Percentiles rank a stretch among this genome's conserved stretches.
Evolutionary conservation across 64 coral and sea anemone species (phyloP).

Genomic region (Anthopleura sola): DNA sequence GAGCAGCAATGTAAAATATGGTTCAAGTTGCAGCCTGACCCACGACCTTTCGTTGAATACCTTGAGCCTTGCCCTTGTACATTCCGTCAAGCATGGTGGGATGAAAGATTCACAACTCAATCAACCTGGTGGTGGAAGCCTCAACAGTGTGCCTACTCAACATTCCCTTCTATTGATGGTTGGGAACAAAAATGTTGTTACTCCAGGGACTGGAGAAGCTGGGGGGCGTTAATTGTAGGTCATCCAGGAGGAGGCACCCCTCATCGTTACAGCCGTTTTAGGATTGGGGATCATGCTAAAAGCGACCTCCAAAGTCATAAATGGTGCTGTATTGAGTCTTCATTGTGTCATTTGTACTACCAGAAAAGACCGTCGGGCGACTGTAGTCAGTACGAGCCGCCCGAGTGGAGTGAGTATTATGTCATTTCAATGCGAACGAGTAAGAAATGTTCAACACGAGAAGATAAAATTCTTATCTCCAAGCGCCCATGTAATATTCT

Average conservation of each 20-base stretch:
- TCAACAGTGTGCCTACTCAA: too few relatives aligned
- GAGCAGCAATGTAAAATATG: slow-evolving; percentile 2
- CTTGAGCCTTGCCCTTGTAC: slow-evolving; percentile 40
- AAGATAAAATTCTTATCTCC: too few relatives aligned
- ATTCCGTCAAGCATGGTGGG: slow-evolving; percentile 12
- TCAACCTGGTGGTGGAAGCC: background rate
- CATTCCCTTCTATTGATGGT: too few relatives aligned
- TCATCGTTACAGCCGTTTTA: background rate
- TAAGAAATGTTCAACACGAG: too few relatives aligned
- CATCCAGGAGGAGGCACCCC: slow-evolving; percentile 22
- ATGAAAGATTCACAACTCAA: slow-evolving; percentile 18
- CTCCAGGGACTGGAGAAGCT: background rate
- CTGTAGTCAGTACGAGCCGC: slow-evolving; percentile 19
- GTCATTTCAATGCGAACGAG: too few relatives aligned
- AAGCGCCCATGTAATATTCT: too few relatives aligned
- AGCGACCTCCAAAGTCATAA: slow-evolving; percentile 7
- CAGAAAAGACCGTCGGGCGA: slow-evolving; percentile 33
- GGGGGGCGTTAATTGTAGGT: slow-evolving; percentile 18
- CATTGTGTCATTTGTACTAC: slow-evolving; percentile 17
- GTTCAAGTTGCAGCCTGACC: slow-evolving; percentile 29
- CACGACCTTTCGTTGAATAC: slow-evolving; percentile 13
- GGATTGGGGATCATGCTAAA: background rate
- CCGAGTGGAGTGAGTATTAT: slow-evolving; percentile 25
- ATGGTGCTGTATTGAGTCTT: slow-evolving; percentile 29
- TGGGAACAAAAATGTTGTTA: slow-evolving; percentile 41